A percentile compares a stretch with the other conserved stretches of the same genome.
These are phyloP conservation scores for Prionailurus bengalensis DNA, from an alignment of 2,113 vertebrate species.

Conservation along the genomic window DNA sequence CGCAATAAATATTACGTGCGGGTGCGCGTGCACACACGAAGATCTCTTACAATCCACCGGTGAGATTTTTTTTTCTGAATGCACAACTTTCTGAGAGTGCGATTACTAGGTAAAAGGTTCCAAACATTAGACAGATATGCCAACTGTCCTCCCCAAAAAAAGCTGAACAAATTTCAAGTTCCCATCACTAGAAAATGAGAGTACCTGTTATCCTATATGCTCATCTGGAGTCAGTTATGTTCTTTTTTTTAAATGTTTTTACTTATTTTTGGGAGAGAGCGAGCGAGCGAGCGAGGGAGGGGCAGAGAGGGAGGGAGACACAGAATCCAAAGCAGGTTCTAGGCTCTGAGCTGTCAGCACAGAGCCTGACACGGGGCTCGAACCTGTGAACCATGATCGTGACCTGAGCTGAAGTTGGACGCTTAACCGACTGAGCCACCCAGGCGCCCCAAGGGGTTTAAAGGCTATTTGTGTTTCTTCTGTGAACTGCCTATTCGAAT, in stretches of 20 bases:
- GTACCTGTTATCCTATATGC: not conserved
- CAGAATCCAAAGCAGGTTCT: too few species aligned
- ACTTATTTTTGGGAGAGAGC: too few species aligned
- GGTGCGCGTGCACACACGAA: not conserved
- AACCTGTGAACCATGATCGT: too few species aligned
- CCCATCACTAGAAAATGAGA: conserved; percentile 25
- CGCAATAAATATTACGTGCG: not conserved
- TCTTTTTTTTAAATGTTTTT: not conserved
- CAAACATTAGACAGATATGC: not conserved
- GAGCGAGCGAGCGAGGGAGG: too few species aligned
- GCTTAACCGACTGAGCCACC: too few species aligned
- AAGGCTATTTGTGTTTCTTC: conserved; percentile 39
- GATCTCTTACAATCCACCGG: not conserved
- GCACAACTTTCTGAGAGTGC: conserved; percentile 12
- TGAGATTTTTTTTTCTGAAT: conserved; percentile 8
- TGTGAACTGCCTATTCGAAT: not conserved
- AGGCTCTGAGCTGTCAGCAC: too few species aligned
- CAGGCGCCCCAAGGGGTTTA: not conserved
- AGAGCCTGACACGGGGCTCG: too few species aligned
- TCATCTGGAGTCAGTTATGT: not conserved
- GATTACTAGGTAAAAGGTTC: conserved; percentile 1
- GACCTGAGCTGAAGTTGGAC: too few species aligned
- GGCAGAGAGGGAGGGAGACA: too few species aligned
- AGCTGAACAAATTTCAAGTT: conserved; percentile 44
- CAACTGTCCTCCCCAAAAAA: not conserved